Evolutionary conservation across 2,888 invertebrate species (phyloP), one percentile per base, ranked within the genome.

Genomic region (Altica lythri): DNA sequence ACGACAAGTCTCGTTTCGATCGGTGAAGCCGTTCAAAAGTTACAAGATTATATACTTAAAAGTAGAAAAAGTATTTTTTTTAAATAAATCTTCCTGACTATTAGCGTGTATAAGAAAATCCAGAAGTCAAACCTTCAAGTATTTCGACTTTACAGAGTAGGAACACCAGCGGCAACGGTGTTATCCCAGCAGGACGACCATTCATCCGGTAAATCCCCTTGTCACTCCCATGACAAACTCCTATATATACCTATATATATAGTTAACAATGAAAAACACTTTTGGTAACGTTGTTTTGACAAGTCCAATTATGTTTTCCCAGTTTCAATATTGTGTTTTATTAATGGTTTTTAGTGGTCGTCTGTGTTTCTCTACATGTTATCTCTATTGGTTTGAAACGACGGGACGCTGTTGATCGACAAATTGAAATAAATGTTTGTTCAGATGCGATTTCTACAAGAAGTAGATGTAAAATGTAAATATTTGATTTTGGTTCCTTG

Each of bases 191-290:
- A 40, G 46, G 40, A 45, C 40, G 16, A 34, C 42, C 46, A 53
- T 53, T 53, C 32, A 46, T 53, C 34, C 42, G 25, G 3, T 46
- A 46, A 40, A 53, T 53, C 40, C 40, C 40, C 22, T 25, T 38
- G 52, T 46, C 45, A 53, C 30, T 45, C 22, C 32, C 51, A 45
- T 40, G 25, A 32, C 46, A 38, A 38, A 40, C 40, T 40, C 25
- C 40, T 25, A 40, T 25, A 22, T 22, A 22, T 12, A 22, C 29
- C 16, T 42, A 40, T 53, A 14, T 38, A 38, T 40, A 53, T 22
- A 47, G 29, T 47, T 47, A 37, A 54, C 54, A 54, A 35, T 54
- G 54, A 49, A 54, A 54, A 54, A 54, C 49, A 54, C 54, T 54
- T 43, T 43, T 29, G 13, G 9, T 42, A 38, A 54, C 53, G 18